Base-by-base conservation (phyloP, 2,888 invertebrate species). In the Alentia gelatinosa region DNA sequence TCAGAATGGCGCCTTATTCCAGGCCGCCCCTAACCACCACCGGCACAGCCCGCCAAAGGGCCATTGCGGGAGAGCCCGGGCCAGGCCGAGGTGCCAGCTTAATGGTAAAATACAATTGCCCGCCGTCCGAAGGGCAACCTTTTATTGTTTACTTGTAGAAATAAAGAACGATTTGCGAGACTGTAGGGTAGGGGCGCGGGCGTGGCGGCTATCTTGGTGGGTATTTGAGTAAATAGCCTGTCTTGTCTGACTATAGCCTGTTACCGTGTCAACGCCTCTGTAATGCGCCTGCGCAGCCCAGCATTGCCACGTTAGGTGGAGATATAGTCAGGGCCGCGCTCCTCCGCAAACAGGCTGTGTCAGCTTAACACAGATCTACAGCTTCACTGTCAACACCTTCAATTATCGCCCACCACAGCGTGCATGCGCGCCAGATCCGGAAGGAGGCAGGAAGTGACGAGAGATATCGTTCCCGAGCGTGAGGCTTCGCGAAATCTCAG, bases 61-160 rank as follows among this genome's bases (percentile, higher is more conserved):
- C 26, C 68, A 68, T 68, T 68, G 68, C 30, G 68, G 68, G 26
- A 68, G 68, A 30, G 68, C 5, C 5, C 30, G 5, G 68, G 33
- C 35, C 37, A n/a, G 23, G 35, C 79, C 35, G 0, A 79, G 35
- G 79, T 79, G 79, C 39, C 79, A 39, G 35, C 37, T 19, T 79
- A 79, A 79, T 79, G 79, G 79, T 79, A 39, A 79, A 79, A 79
- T 79, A 79, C 79, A 79, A 79, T 79, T 79, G 79, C 19, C 15
- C 37, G 15, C 39, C 35, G 79, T 19, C 79, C n/a, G n/a, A 79
- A 39, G 15, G 37, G 79, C 79, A 79, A 39, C 79, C 79, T 79
- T 74, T 79, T 79, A 79, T 39, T 39, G 79, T 79, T 79, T 79
- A 35, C 79, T 39, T 79, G 79, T 39, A 37, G 39, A 39, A 79